These are phyloP conservation scores for Dysmachus trigonus DNA, from an alignment of 2,888 invertebrate genomes.

Conservation along the genomic window DNA sequence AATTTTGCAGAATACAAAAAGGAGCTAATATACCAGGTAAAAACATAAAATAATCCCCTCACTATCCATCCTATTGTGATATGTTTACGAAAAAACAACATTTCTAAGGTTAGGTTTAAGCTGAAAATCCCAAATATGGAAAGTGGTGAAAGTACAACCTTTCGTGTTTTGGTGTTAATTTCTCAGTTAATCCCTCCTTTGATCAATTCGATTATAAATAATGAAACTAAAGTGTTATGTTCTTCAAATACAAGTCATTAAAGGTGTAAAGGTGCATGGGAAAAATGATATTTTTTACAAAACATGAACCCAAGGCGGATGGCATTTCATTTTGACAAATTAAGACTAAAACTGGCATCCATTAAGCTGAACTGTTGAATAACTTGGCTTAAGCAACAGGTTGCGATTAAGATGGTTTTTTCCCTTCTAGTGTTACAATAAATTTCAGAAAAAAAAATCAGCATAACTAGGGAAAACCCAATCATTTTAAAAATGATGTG, in stretches of 20 bases:
- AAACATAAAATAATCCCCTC: background rate
- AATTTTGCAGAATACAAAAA: slow-evolving; percentile 62
- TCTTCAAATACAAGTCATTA: background rate
- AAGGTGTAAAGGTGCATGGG: background rate
- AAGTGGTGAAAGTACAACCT: slow-evolving; percentile 26
- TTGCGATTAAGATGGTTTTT: background rate
- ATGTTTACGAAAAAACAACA: slow-evolving; percentile 10
- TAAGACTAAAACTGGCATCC: background rate
- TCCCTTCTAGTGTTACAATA: background rate
- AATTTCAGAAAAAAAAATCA: background rate
- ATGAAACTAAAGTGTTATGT: background rate
- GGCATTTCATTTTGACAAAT: background rate
- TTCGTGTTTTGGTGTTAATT: slow-evolving; percentile 19
- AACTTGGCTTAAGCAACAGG: background rate
- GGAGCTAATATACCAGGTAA: slow-evolving; percentile 63
- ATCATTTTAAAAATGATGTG: background rate
- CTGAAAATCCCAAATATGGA: slow-evolving; percentile 9
- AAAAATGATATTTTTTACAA: background rate
- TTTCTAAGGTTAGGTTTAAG: slow-evolving; percentile 52
- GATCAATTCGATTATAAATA: background rate
- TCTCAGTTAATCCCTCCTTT: background rate
- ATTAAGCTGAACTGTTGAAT: background rate
- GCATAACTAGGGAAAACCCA: background rate
- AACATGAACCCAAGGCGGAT: background rate
- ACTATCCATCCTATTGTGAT: background rate